Evolutionary conservation across 2,888 invertebrate genomes (phyloP).

Genomic region (Frankliniella fusca): DNA sequence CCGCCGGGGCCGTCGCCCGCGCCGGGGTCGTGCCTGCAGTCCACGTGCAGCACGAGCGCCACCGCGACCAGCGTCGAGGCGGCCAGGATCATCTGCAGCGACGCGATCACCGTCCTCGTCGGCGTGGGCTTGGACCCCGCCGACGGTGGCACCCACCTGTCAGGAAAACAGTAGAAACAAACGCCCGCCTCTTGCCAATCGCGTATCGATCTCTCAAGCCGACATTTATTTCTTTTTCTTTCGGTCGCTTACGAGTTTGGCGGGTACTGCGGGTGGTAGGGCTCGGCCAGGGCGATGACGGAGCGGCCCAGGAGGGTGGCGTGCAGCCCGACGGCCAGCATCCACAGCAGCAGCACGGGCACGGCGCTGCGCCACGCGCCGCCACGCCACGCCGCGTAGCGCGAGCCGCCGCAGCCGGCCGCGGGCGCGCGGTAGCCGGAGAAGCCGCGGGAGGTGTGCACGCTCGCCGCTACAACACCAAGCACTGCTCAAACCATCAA

Average conservation of each 20-base stretch:
- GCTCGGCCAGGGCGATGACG: constrained; percentile 18
- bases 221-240: too few species aligned
- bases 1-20: constrained; percentile 16
- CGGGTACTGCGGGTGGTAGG: constrained; percentile 23
- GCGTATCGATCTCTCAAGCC: too few species aligned
- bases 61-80: constrained; percentile 30
- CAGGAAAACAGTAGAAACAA: too few species aligned
- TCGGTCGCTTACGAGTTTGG: not conserved
- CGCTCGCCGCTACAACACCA: constrained; percentile 32
- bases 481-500: not conserved
- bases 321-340: constrained; percentile 30
- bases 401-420: constrained; percentile 11
- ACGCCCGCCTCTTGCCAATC: too few species aligned
- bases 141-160: constrained; percentile 7
- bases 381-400: constrained; percentile 19
- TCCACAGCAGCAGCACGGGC: constrained; percentile 27
- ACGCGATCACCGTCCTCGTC: constrained; percentile 16
- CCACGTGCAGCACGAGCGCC: constrained; percentile 33
- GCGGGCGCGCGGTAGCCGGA: constrained; percentile 34
- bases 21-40: constrained; percentile 35
- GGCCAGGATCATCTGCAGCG: constrained; percentile 28
- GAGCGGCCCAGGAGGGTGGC: constrained; percentile 12
- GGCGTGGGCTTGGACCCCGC: constrained; percentile 16
- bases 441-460: constrained; percentile 35
- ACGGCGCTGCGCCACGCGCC: constrained; percentile 2